Conservation (phyloP, 2,888 invertebrate species). For the Gymnosoma rotundatum region DNA sequence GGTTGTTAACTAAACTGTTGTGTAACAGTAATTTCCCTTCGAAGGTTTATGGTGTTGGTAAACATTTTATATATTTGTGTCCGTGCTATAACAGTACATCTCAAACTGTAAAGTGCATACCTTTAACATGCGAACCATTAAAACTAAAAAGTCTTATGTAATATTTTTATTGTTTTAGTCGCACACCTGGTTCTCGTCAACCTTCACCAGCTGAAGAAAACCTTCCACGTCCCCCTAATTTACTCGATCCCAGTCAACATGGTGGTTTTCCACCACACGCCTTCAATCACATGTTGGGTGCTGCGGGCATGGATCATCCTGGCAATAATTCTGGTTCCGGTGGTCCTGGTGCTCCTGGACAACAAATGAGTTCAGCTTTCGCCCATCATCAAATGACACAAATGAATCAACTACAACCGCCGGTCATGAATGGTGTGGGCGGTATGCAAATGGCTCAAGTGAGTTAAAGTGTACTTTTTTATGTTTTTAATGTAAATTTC, state of each 20-base stretch:
- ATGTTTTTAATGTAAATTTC: background rate
- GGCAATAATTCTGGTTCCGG: constrained; percentile 71
- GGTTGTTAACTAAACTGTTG: too few species aligned
- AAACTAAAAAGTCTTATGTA: background rate
- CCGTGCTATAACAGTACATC: background rate
- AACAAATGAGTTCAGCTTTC: constrained; percentile 78
- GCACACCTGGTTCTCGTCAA: constrained; percentile 94
- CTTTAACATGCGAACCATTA: background rate
- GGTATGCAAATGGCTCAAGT: constrained; percentile 82
- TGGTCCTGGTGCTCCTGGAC: constrained; percentile 73
- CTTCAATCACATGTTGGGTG: constrained; percentile 83
- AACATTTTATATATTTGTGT: background rate
- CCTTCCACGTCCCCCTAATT: constrained; percentile 83
- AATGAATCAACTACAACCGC: constrained; percentile 82
- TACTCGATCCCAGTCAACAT: constrained; percentile 80
- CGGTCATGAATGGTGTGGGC: constrained; percentile 81
- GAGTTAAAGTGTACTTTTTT: background rate
- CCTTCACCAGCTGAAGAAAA: constrained; percentile 92
- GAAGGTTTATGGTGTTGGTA: too few species aligned
- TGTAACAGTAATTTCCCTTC: too few species aligned
- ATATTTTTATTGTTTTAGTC: constrained; percentile 83
- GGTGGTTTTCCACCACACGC: constrained; percentile 81
- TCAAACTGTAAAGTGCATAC: constrained; percentile 42
- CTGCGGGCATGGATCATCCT: constrained; percentile 79
- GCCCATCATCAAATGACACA: constrained; percentile 81